These are phyloP conservation scores for Pelobates fuscus DNA, from an alignment of 2,113 vertebrate species.

Conservation along the genomic window DNA sequence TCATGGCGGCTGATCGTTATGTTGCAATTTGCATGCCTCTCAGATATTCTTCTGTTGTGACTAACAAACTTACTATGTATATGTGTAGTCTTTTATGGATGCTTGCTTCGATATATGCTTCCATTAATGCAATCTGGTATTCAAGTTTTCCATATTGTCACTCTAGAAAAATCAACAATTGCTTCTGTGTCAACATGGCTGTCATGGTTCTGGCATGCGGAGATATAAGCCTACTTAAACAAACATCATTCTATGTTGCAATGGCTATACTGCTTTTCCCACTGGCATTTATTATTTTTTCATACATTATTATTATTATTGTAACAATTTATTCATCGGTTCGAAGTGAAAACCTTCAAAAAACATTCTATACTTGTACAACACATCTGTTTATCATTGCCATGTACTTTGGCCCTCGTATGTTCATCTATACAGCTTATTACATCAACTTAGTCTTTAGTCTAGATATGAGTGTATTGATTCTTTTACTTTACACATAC, in stretches of 20 bases:
- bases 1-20: conserved; percentile 11
- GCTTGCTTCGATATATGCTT: background rate
- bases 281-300: background rate
- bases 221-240: background rate
- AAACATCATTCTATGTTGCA: no score
- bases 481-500: conserved; percentile 12
- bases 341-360: background rate
- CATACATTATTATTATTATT: conserved; percentile 9
- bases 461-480: background rate
- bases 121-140: background rate
- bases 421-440: background rate
- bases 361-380: conserved; percentile 14
- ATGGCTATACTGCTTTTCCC: conserved; percentile 7
- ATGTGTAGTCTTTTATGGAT: conserved; percentile 1
- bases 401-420: conserved; percentile 12
- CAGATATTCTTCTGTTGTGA: background rate
- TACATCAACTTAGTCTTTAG: background rate
- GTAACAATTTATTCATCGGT: background rate
- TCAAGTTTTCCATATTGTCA: background rate
- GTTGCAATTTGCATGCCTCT: conserved; percentile 11
- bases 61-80: background rate
- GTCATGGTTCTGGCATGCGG: background rate
- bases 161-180: conserved; percentile 6
- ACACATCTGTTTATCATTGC: conserved; percentile 17
- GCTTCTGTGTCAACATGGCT: conserved; percentile 3